These are phyloP conservation scores for Drosophila nannoptera DNA, from an alignment of 1,140 invertebrate genomes.

Conservation along the genomic window DNA sequence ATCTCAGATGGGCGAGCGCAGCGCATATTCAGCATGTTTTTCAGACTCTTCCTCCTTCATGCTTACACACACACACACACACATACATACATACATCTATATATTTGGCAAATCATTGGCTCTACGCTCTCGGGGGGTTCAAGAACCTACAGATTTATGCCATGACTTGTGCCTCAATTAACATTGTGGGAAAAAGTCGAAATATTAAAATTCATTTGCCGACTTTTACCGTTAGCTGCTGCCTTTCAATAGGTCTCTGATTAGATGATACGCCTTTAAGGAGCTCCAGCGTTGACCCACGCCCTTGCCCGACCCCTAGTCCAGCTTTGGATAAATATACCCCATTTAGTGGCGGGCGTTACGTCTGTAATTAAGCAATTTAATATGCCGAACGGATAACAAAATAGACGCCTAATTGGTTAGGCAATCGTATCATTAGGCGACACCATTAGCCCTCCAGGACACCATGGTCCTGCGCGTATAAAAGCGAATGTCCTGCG, in stretches of 20 bases:
- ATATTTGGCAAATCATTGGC: constrained; percentile 6
- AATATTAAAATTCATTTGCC: background rate
- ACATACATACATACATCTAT: background rate
- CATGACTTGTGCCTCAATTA: constrained; percentile 30
- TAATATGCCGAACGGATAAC: constrained; percentile 24
- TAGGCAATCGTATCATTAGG: constrained; percentile 21
- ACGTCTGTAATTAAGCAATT: constrained; percentile 30
- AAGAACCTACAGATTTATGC: constrained; percentile 44
- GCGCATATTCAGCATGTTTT: background rate
- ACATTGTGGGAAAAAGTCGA: constrained; percentile 30
- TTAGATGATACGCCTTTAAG: constrained; percentile 2
- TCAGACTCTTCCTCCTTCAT: constrained; percentile 1
- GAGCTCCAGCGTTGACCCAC: no score
- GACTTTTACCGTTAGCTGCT: background rate
- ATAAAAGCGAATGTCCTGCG: constrained; percentile 22
- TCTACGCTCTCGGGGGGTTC: constrained; percentile 13
- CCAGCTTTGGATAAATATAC: constrained; percentile 1
- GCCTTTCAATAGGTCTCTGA: background rate
- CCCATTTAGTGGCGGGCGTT: constrained; percentile 1
- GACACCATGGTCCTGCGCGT: no score
- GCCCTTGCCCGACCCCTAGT: background rate
- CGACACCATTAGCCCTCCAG: no score
- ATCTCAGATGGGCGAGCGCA: constrained; percentile 5
- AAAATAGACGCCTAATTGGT: constrained; percentile 28
- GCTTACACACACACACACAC: no score